These are phyloP conservation scores for Neuroterus valhalla DNA, from an alignment of 1,140 invertebrate genomes.

Conservation along the genomic window DNA sequence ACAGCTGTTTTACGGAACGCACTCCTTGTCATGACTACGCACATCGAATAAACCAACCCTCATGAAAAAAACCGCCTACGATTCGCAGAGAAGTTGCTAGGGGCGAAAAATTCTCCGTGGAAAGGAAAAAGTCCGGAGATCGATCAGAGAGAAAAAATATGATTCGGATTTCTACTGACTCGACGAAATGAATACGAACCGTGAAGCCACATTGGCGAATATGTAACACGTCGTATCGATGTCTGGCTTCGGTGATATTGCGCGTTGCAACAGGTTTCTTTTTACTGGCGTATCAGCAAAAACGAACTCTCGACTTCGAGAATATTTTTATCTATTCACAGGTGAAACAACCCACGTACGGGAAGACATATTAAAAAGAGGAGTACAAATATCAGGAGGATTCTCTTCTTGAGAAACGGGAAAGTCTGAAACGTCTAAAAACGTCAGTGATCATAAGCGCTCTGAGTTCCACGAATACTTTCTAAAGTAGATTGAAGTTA, in stretches of 20 bases:
- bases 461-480: no score
- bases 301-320: background rate
- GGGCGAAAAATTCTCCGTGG: background rate
- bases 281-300: conserved; percentile 19
- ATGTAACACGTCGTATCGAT: conserved; percentile 21
- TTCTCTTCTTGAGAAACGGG: no score
- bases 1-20: conserved; percentile 21
- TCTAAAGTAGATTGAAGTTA: no score
- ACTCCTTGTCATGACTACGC: conserved; percentile 19
- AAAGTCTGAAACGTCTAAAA: no score
- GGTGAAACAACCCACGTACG: background rate
- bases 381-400: no score
- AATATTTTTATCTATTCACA: conserved; percentile 25
- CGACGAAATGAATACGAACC: background rate
- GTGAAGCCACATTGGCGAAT: conserved; percentile 23
- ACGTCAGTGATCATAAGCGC: no score
- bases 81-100: no score
- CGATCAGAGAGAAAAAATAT: conserved; percentile 7
- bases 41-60: background rate
- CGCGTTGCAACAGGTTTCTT: conserved; percentile 19
- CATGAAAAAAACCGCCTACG: background rate
- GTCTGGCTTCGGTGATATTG: conserved; percentile 27
- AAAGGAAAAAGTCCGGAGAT: background rate
- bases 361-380: no score
- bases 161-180: background rate